Base-by-base conservation (phyloP, 23 tunicate genomes). In the Corella eumyota region DNA sequence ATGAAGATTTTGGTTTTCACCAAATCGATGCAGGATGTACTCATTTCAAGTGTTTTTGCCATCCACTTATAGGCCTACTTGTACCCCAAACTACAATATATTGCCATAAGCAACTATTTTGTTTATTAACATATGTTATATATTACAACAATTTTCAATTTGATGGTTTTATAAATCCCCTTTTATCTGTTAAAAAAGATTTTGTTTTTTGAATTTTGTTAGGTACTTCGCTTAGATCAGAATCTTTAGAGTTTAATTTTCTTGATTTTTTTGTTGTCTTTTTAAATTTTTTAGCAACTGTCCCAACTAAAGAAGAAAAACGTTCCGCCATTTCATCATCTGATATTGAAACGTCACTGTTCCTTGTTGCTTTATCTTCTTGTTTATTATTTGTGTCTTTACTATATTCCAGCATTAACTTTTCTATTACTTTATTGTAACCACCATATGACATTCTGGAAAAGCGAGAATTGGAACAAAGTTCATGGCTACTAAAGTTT, bases 311-410 rank as follows among this genome's bases (percentile, higher is more conserved):
- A 1, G 94, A 56, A 20, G 75, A 34, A 68, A 40, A 84, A 34
- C 81, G 55, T 31, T 84, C 83, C 11, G 94, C 71, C 94, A 84
- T 84, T 69, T 84, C 94, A 21, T 84, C 81, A 63, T 84, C 94
- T 6, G 94, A 84, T 2, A 84, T 64, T 35, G 75, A 71, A 49
- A 58, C 68, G 27, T 65, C 65, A 5, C 50, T 53, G 21, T 63
- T 57, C 0, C 64, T 34, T 1, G 11, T 69, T 0, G 38, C 62
- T 45, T 69, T 63, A 19, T 64, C 77, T 58, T 68, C 55, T 50
- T 60, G 52, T 25, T 3, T 29, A 32, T 17, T 32, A 25, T 54
- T 50, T 50, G 50, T 27, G 21, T 29, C 56, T 15, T 15, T 38
- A 30, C 55, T 44, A 44, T 73, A 46, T 60, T 73, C 76, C 27